Base-by-base conservation (phyloP, 2,888 invertebrate genomes). In the Julus scandinavius region DNA sequence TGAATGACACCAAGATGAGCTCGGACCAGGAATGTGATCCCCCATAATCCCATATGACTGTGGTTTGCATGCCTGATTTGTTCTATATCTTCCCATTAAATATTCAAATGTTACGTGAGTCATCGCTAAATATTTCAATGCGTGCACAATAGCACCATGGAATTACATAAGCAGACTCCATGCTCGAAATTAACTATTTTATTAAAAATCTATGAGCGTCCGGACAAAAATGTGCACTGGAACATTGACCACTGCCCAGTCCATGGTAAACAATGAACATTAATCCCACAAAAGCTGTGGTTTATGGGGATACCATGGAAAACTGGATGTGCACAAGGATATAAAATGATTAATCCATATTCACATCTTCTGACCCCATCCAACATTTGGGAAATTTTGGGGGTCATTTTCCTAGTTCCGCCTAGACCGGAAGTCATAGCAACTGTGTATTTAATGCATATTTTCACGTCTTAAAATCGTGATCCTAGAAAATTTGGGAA, bases 391-490 rank as follows among this genome's bases (percentile, higher is more conserved):
- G 13, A 50, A 50, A 50, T 6, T 29, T 29, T n/a, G 58, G n/a
- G 54, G 54, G 54, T 54, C 29, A 29, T 29, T 29, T 45, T 7
- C 45, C 5, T 45, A 7, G 45, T 45, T 45, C 45, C 7, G 45
- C 45, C 7, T 45, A 7, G 45, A 45, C 5, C 15, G 1, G 15
- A 54, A 54, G 15, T 15, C 17, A 54, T 3, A 54, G 15, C 15
- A 1, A 15, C 15, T 54, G 54, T 54, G 9, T 54, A 13, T 13
- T 11, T 54, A 13, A 45, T 0, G 13, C 54, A 54, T 13, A 50
- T 54, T 17, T 4, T 13, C 54, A 54, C 54, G 3, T 54, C 13
- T 54, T 15, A 4, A 54, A 90, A 89, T 88, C 17, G 17, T 13
- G 20, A 50, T n/a, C 0, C 54, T n/a, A 29, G 54, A 86, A 49